Percentiles rank a stretch among this genome's conserved stretches.
phyloP scores from a whole-genome alignment of 23 tunicate genomes.

The Botrylloides violaceus region DNA sequence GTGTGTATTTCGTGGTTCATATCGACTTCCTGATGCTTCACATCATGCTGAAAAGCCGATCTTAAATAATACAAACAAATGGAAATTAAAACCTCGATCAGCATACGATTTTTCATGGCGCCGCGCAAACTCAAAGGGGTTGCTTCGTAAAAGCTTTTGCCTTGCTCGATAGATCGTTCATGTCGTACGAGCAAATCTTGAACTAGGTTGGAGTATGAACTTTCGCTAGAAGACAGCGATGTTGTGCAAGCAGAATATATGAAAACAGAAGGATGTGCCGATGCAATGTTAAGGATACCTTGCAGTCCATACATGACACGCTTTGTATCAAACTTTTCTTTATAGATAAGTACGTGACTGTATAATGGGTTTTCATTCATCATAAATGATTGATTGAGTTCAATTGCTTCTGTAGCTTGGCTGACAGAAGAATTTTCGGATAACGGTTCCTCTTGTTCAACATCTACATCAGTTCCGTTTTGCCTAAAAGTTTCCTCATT shows the following conservation, averaged over 20 bases:
- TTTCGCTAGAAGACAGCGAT: slow-evolving; percentile 23
- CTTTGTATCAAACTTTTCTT: slow-evolving; percentile 63
- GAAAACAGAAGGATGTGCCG: slow-evolving; percentile 53
- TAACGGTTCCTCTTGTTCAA: too few relatives aligned
- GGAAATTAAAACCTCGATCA: slow-evolving; percentile 18
- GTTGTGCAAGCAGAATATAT: slow-evolving; percentile 57
- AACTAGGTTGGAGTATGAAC: slow-evolving; percentile 17
- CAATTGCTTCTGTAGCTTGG: slow-evolving; percentile 20
- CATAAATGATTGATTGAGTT: slow-evolving; percentile 15
- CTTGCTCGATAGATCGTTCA: slow-evolving; percentile 37
- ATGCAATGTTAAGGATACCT: slow-evolving; percentile 36
- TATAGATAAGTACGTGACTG: slow-evolving; percentile 16
- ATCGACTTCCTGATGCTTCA: neutral
- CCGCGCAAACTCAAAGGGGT: slow-evolving; percentile 9
- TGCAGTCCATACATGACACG: slow-evolving; percentile 54
- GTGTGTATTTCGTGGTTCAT: slow-evolving; percentile 17
- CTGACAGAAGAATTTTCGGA: slow-evolving; percentile 8
- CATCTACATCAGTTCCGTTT: neutral
- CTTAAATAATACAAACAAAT: slow-evolving; percentile 14
- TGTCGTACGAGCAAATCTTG: slow-evolving; percentile 71
- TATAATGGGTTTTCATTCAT: slow-evolving; percentile 8
- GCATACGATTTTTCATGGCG: slow-evolving; percentile 24
- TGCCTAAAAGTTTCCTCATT: neutral
- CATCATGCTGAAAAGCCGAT: slow-evolving; percentile 6
- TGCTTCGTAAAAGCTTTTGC: slow-evolving; percentile 39